phyloP scores from a whole-genome alignment of 2,888 invertebrate species.

The Branchipolynoe longqiensis region DNA sequence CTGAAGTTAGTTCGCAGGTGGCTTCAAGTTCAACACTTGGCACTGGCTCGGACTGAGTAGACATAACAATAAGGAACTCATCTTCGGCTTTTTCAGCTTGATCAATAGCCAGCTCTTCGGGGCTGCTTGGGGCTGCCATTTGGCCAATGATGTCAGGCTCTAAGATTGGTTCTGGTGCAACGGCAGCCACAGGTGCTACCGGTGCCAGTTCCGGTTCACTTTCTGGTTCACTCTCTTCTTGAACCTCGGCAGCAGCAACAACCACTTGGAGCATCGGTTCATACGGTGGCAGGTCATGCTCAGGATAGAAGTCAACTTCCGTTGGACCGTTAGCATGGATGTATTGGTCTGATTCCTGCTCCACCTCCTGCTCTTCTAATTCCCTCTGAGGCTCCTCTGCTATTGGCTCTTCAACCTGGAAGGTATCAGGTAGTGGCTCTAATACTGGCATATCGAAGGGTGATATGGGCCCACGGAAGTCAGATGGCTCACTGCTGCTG shows the following conservation, averaged over 20 bases:
- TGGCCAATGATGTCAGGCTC: conserved; percentile 2
- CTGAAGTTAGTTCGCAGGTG: background rate
- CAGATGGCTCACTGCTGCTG: conserved; percentile 76
- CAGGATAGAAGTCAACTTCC: conserved; percentile 83
- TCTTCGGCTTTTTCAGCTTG: conserved; percentile 26
- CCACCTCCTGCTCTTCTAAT: conserved; percentile 48
- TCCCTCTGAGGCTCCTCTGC: conserved; percentile 51
- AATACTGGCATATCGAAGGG: conserved; percentile 63
- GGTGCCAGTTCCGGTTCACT: conserved; percentile 30
- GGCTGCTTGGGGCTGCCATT: conserved; percentile 25
- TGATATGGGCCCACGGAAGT: conserved; percentile 66
- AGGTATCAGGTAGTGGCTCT: conserved; percentile 63
- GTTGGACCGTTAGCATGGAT: conserved; percentile 83
- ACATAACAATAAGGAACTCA: background rate
- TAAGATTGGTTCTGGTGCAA: conserved; percentile 39
- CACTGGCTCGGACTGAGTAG: conserved; percentile 14
- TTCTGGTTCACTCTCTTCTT: background rate
- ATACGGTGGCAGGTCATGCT: conserved; percentile 73
- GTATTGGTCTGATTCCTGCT: conserved; percentile 57
- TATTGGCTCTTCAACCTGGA: conserved; percentile 62
- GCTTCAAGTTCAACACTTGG: background rate
- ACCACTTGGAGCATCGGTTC: conserved; percentile 24
- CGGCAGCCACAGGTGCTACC: conserved; percentile 17
- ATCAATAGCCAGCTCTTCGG: conserved; percentile 18
- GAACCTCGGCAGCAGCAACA: background rate